phyloP scores from a whole-genome alignment of 2,113 vertebrate genomes.

The Ceyx margarethae region DNA sequence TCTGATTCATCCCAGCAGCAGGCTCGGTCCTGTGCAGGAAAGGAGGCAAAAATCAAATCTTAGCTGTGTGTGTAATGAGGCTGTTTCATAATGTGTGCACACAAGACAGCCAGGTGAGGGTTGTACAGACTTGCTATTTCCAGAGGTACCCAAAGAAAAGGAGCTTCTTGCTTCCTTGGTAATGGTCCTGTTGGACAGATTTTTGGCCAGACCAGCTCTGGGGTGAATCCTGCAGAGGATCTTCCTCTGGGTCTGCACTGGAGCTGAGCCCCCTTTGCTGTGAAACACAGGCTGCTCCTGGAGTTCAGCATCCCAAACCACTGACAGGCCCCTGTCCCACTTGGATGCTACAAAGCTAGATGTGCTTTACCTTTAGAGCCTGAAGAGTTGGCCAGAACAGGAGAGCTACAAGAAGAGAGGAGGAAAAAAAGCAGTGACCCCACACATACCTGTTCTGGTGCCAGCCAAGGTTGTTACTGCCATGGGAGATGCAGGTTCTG shows the following conservation, averaged over 20 bases:
- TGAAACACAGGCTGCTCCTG: not conserved
- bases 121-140: slow-evolving; percentile 8
- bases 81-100: slow-evolving; percentile 21
- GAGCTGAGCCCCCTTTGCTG: not conserved
- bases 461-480: not conserved
- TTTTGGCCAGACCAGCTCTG: not conserved
- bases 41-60: not conserved
- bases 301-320: not conserved
- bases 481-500: not conserved
- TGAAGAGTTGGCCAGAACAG: not conserved
- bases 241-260: not conserved
- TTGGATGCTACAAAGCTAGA: not conserved
- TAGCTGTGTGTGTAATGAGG: not conserved
- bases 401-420: not conserved
- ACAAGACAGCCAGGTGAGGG: not conserved
- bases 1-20: slow-evolving; percentile 59
- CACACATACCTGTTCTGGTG: not conserved
- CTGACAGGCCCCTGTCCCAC: not conserved
- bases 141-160: not conserved
- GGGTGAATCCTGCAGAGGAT: not conserved
- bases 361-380: not conserved
- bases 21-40: slow-evolving; percentile 41
- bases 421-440: not conserved
- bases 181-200: not conserved
- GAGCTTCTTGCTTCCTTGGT: not conserved